These are phyloP conservation scores for Ennomos fuscantarius DNA, from an alignment of 2,888 invertebrate genomes.

Conservation along the genomic window DNA sequence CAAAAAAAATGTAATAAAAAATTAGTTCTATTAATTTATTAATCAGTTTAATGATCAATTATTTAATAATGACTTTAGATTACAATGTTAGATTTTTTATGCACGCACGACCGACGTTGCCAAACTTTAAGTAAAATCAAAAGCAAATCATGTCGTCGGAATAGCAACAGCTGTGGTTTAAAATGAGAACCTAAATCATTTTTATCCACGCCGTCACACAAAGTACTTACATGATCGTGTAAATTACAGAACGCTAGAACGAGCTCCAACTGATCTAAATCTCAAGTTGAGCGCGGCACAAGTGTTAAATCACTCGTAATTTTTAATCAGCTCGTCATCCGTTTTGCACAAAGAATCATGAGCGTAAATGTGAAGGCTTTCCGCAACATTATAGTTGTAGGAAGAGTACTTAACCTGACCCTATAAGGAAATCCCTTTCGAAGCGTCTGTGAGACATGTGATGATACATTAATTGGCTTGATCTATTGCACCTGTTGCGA, in stretches of 20 bases:
- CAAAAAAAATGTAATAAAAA: too few species aligned
- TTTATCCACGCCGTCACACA: constrained; percentile 9
- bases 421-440: constrained; percentile 61
- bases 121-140: too few species aligned
- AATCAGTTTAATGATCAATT: too few species aligned
- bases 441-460: too few species aligned
- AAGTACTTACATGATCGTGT: constrained; percentile 21
- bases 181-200: background rate
- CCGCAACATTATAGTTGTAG: constrained; percentile 64
- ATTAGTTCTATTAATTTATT: too few species aligned
- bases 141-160: too few species aligned
- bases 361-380: constrained; percentile 60
- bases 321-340: constrained; percentile 48
- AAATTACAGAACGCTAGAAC: constrained; percentile 13
- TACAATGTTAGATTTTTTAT: too few species aligned
- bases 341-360: constrained; percentile 48
- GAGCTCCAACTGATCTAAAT: constrained; percentile 29
- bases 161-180: too few species aligned
- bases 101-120: too few species aligned
- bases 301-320: constrained; percentile 46
- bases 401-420: constrained; percentile 54
- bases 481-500: too few species aligned
- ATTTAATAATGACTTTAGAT: too few species aligned
- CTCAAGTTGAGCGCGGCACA: constrained; percentile 30
- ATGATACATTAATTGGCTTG: too few species aligned